A percentile compares a stretch with the other conserved stretches of the same genome.
Conservation (phyloP, 2,113 vertebrate species). For the Eidolon helvum region DNA sequence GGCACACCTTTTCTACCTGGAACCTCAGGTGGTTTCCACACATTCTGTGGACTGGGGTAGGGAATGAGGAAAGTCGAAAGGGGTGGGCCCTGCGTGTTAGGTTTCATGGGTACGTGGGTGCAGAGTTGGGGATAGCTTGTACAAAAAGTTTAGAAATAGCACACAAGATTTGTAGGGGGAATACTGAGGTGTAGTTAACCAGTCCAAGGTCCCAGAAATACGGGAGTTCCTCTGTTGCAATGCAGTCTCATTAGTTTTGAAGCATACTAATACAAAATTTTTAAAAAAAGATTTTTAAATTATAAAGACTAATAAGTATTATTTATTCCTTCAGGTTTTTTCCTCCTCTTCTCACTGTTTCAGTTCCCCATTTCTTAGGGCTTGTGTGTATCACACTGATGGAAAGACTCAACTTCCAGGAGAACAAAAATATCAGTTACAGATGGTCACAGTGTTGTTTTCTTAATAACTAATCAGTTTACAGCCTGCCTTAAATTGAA, state of each 20-base stretch:
- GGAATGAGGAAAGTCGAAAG: neutral
- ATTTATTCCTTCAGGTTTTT: neutral
- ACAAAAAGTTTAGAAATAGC: neutral
- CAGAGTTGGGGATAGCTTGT: neutral
- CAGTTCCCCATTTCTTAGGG: neutral
- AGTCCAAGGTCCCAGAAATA: neutral
- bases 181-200: neutral
- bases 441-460: neutral
- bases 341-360: neutral
- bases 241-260: neutral
- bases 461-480: neutral
- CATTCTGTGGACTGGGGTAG: neutral
- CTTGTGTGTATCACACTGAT: neutral
- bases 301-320: neutral
- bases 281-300: neutral
- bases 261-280: neutral
- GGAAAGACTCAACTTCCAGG: neutral
- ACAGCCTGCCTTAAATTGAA: neutral
- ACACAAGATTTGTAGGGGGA: neutral
- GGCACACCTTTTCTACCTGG: neutral
- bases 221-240: neutral
- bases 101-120: neutral
- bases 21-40: neutral
- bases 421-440: neutral
- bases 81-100: neutral